Base-by-base conservation (phyloP, 2,888 invertebrate genomes). In the Eremobia ochroleuca region DNA sequence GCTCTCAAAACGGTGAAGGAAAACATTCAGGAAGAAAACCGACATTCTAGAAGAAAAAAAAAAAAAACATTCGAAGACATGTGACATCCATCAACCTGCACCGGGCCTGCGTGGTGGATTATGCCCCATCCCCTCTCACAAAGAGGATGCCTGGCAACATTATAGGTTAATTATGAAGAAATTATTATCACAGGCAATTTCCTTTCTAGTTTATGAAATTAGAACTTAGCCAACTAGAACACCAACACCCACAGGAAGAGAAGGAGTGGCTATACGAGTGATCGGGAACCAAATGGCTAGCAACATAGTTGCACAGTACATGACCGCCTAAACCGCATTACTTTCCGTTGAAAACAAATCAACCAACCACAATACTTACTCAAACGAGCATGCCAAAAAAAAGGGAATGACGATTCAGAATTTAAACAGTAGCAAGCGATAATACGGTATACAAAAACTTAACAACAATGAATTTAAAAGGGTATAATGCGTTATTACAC, bases 401-500 rank as follows among this genome's bases (percentile, higher is more conserved):
- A 82, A 65, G 21, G 70, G 71, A 67, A 84, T 85, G 73, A 75
- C 74, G 73, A 79, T 73, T 18, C 61, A 58, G 64, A 79, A 73
- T 70, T 81, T 69, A 73, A 85, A 85, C 87, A 87, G 85, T 82
- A 83, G 85, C 79, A 64, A 75, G 70, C 77, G 46, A 81, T 83
- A 85, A 76, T 77, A 66, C 69, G 13, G 59, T 77, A 77, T 75
- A 74, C 77, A 80, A 85, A 78, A 87, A 83, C 85, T 62, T 77
- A 73, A 76, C 70, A 83, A 88, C 83, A 88, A 79, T 70, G 68
- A 73, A 76, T 78, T 82, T 73, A 76, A 85, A 85, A 77, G 73
- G 77, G 81, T 73, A 84, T 84, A 85, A 84, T 83, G 43, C 81
- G 59, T 87, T 84, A 87, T 79, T 85, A 80, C 72, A 73, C 82